Base-by-base conservation (phyloP, 2,888 invertebrate species). In the Lycocerus yunnanus region DNA sequence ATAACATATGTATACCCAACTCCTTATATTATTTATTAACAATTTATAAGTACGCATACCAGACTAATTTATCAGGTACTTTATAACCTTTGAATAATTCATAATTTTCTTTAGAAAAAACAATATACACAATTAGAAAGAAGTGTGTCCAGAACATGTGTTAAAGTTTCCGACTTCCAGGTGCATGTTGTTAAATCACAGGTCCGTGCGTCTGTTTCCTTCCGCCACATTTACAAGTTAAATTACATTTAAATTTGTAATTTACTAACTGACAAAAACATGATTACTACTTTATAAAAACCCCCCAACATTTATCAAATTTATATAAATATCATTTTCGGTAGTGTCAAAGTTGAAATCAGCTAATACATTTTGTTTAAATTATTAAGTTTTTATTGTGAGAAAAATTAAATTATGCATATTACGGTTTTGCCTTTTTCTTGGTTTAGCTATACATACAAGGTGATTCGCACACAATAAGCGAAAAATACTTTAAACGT, bases 191-290 rank as follows among this genome's bases (percentile, higher is more conserved):
- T 77, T 75, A 78, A 77, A 75, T 78, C 76, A 75, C 77, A 77
- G 79, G 66, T 24, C 73, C 80, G 79, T 79, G 81, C 80, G 80
- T 79, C 74, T 73, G 69, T 80, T 81, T 81, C 80, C 80, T 80
- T 81, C 80, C 81, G 81, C 74, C 75, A 68, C 76, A 80, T 80
- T 80, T 80, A 77, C 80, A 80, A 80, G 78, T 80, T 79, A 80
- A 80, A 80, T 80, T 74, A 79, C 79, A 80, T 80, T 80, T 79
- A 78, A 78, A 79, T 79, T 80, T 80, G 73, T 79, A 80, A 80
- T 80, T 78, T 79, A 72, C 74, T 77, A 79, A 79, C 81, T 81
- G 81, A 82, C 82, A 83, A 81, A 80, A 81, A 82, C 82, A 80
- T 80, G 81, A 83, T 82, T 81, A 81, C 79, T 80, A 80, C 79